Conservation (phyloP, 2,113 vertebrate species). For the Phalacrocorax brasilianus region DNA sequence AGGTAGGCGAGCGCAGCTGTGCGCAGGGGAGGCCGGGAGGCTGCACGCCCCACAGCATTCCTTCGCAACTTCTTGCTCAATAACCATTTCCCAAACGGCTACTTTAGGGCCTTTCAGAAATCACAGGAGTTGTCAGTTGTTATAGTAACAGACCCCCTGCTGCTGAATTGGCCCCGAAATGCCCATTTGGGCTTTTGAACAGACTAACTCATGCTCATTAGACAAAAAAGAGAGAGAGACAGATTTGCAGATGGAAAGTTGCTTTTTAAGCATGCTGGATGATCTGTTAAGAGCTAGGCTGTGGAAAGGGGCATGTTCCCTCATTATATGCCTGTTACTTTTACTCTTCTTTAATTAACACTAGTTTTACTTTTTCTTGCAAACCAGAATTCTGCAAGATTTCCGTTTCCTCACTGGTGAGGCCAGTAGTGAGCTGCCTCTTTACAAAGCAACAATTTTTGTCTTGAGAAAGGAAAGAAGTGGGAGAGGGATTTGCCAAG, state of each 20-base stretch:
- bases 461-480: background rate
- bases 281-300: constrained; percentile 24
- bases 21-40: background rate
- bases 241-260: constrained; percentile 54
- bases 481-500: background rate
- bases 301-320: constrained; percentile 25
- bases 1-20: background rate
- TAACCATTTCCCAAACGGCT: background rate
- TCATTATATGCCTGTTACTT: constrained; percentile 41
- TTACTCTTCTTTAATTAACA: constrained; percentile 30
- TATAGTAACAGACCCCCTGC: constrained; percentile 56
- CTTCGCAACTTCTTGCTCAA: background rate
- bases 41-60: background rate
- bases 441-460: background rate
- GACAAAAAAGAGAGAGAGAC: constrained; percentile 32
- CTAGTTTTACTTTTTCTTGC: background rate
- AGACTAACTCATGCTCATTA: constrained; percentile 56
- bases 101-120: constrained; percentile 17
- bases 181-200: constrained; percentile 52
- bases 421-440: background rate
- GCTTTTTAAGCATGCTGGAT: constrained; percentile 45
- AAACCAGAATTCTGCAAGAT: background rate
- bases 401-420: background rate
- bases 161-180: constrained; percentile 48
- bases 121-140: constrained; percentile 51